These are phyloP conservation scores for Illadopsis cleaveri DNA, from an alignment of 2,113 vertebrate genomes.

Conservation along the genomic window DNA sequence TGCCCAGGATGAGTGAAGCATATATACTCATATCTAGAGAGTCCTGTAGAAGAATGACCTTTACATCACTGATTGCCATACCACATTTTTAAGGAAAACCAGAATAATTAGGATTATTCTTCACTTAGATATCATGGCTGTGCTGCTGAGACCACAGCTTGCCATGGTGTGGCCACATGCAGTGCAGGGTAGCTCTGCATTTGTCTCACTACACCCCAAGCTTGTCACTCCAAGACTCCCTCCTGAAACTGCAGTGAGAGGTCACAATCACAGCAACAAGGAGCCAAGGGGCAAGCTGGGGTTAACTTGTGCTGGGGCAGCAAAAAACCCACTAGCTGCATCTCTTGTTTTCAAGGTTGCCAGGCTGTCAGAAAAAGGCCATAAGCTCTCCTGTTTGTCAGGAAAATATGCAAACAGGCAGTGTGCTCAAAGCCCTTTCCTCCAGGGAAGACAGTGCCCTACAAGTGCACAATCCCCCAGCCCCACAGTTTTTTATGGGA, in stretches of 20 bases:
- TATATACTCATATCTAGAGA: neutral
- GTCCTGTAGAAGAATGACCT: neutral
- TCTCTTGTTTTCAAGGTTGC: neutral
- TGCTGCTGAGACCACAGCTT: neutral
- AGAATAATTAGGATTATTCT: neutral
- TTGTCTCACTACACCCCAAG: neutral
- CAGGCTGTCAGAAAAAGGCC: neutral
- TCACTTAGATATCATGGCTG: neutral
- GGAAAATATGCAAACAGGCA: neutral
- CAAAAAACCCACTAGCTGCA: neutral
- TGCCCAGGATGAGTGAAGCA: neutral
- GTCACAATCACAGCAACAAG: neutral
- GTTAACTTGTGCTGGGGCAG: neutral
- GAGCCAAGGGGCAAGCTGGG: neutral
- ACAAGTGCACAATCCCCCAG: neutral
- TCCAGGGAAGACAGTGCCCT: neutral
- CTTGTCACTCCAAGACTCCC: neutral
- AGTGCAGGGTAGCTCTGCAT: neutral
- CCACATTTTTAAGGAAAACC: neutral
- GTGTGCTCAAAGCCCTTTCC: neutral
- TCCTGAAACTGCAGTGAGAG: neutral
- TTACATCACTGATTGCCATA: neutral
- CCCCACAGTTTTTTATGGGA: neutral
- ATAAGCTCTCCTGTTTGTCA: neutral
- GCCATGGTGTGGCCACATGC: fast-evolving